Evolutionary conservation across 2,797 vertebrate species (phyloP).

Genomic region (Phrynocephalus vlangalii): DNA sequence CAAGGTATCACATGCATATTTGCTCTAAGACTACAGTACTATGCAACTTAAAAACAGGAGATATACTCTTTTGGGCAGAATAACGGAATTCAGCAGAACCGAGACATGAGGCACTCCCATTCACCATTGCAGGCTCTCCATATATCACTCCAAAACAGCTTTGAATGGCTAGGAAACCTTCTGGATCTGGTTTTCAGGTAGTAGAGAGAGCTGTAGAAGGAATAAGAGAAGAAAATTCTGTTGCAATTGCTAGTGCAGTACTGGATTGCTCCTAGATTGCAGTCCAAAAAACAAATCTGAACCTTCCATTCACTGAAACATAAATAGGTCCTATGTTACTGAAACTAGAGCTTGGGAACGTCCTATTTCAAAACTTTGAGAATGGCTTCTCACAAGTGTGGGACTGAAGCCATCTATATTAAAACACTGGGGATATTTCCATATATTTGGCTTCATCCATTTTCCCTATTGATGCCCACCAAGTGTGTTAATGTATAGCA

Average conservation of each 20-base stretch:
- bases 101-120: neutral
- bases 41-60: neutral
- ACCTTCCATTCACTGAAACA: neutral
- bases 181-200: neutral
- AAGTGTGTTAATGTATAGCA: neutral
- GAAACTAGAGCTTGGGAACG: neutral
- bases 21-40: neutral
- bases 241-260: neutral
- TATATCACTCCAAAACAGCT: neutral
- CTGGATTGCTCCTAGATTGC: neutral
- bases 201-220: neutral
- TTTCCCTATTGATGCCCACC: neutral
- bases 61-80: neutral
- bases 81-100: neutral
- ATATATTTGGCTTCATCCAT: neutral
- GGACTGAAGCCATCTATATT: neutral
- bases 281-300: neutral
- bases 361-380: too few species aligned
- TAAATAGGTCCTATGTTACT: neutral
- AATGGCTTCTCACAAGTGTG: too few species aligned
- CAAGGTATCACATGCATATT: slow-evolving; percentile 48
- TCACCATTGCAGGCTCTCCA: neutral
- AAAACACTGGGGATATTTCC: neutral
- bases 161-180: neutral
- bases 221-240: neutral